phyloP scores from a whole-genome alignment of 2,888 invertebrate species.

The Synanthedon vespiformis region DNA sequence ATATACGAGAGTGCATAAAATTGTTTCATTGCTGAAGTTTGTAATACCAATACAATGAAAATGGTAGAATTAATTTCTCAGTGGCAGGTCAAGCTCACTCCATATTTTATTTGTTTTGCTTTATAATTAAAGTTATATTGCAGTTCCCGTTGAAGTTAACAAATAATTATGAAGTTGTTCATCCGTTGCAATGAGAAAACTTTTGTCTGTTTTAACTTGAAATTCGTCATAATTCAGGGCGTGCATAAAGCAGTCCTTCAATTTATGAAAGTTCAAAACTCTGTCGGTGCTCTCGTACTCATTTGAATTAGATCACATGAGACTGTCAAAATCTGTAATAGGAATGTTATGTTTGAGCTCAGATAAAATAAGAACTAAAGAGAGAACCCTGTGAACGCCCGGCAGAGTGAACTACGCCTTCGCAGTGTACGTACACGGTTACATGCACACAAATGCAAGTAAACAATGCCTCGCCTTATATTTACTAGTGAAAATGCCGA shows the following conservation, averaged over 20 bases:
- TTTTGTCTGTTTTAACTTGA: constrained; percentile 19
- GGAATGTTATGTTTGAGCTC: too few relatives aligned
- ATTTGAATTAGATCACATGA: neutral
- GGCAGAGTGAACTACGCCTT: too few relatives aligned
- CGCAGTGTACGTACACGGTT: too few relatives aligned
- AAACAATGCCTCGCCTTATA: too few relatives aligned
- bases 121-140: constrained; percentile 44
- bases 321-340: too few relatives aligned
- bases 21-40: too few relatives aligned
- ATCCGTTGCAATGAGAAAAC: constrained; percentile 47
- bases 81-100: constrained; percentile 37
- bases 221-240: neutral
- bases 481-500: too few relatives aligned
- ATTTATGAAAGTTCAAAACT: neutral
- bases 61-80: constrained; percentile 17
- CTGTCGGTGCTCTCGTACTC: neutral
- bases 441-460: too few relatives aligned
- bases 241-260: neutral
- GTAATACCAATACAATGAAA: neutral
- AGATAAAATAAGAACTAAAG: too few relatives aligned
- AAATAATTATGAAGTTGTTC: constrained; percentile 56
- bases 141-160: constrained; percentile 33
- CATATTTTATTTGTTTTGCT: constrained; percentile 45
- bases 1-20: too few relatives aligned
- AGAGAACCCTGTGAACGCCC: too few relatives aligned